Evolutionary conservation across 2,888 invertebrate genomes (phyloP), one percentile per base, ranked within the genome.

Genomic region (Rotaria macrura): DNA sequence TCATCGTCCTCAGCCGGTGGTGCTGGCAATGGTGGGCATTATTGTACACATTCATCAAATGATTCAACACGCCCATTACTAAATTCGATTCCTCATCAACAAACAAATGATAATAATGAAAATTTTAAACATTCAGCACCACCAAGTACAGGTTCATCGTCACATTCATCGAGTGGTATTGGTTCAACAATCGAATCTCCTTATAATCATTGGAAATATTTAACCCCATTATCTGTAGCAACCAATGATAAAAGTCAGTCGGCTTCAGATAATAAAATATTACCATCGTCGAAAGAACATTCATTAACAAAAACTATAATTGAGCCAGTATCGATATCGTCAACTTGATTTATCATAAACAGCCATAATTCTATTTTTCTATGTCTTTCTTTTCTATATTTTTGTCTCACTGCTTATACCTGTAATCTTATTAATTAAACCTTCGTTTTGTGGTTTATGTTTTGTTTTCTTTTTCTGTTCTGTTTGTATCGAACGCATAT

Each of bases 141-240:
- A 43, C 2, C 43, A 79, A 79, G 79, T 79, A 79, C 79, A 79
- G 43, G 43, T 14, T 79, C 79, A 79, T 65, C 65, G 9, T 65
- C 65, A 29, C 40, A 79, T 79, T 79, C 79, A 79, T 79, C 79
- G 20, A 79, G 79, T n/a, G 79, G 79, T 79, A 40, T 79, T n/a
- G 43, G 79, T n/a, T 79, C 79, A n/a, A 25, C 43, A 3, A 43
- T 79, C 5, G 79, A 79, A 79, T 79, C 79, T 79, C 79, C 79
- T 40, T 79, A 79, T 79, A 43, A 40, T 79, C 43, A 43, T 43
- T 79, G 79, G 79, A 79, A 79, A 79, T 79, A 79, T 79, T 43
- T 79, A 25, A 79, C 79, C 25, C 79, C 79, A 25, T 43, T 79
- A 43, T 79, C 43, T 79, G 43, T 79, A 25, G n/a, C 79, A 43